phyloP scores from a whole-genome alignment of 2,113 vertebrate genomes.

The Oxygymnocypris stewartii region DNA sequence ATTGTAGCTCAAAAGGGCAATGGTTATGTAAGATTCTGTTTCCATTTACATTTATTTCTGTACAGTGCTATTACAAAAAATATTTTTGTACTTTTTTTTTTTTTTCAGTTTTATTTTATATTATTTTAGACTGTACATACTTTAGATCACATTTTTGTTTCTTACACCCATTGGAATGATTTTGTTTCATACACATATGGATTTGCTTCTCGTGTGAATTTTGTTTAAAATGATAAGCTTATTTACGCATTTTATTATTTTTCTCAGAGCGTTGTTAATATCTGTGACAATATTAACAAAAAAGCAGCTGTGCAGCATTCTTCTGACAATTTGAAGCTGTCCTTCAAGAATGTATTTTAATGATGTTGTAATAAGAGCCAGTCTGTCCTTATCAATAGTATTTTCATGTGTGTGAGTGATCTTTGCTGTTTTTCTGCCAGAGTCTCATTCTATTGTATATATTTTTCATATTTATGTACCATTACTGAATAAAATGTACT shows the following conservation, averaged over 20 bases:
- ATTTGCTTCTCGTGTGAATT: not conserved
- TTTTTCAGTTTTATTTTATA: constrained; percentile 25
- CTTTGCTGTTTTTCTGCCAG: not conserved
- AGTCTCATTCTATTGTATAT: constrained; percentile 14
- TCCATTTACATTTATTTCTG: constrained; percentile 33
- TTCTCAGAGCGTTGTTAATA: not conserved
- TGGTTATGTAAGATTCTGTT: constrained; percentile 17
- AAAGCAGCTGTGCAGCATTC: constrained; percentile 24
- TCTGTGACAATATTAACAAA: constrained; percentile 3
- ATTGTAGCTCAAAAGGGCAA: constrained; percentile 34
- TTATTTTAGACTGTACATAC: constrained; percentile 62
- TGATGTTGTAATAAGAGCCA: not conserved
- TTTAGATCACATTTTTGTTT: constrained; percentile 39
- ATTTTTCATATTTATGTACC: not conserved
- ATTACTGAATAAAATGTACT: constrained; percentile 5
- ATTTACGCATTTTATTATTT: not conserved
- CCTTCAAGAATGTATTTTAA: constrained; percentile 35
- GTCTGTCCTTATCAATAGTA: not conserved
- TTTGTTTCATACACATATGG: not conserved
- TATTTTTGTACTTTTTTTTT: constrained; percentile 61
- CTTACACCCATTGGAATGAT: not conserved
- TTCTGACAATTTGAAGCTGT: constrained; percentile 25
- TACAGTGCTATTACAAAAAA: constrained; percentile 56
- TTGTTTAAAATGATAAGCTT: not conserved
- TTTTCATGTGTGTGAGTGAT: not conserved